These are phyloP conservation scores for Anguilla japonica DNA, from an alignment of 2,113 vertebrate genomes.

Conservation along the genomic window DNA sequence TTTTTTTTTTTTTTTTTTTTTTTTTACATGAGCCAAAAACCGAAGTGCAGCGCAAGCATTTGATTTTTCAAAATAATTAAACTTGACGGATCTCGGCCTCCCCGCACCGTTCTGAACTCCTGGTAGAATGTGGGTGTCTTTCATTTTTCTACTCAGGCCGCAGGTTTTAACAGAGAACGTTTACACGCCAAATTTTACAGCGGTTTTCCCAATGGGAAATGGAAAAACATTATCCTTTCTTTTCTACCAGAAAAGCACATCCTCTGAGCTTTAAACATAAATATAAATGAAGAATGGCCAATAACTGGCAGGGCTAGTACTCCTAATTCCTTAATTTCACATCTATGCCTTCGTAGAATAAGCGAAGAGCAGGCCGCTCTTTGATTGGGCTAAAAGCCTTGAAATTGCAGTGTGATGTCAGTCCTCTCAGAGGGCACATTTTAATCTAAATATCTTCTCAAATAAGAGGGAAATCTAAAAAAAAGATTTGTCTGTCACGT, in stretches of 20 bases:
- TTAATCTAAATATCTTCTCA: neutral
- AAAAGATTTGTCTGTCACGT: neutral
- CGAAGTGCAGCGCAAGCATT: neutral
- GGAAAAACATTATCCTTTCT: too few relatives aligned
- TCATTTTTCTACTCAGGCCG: neutral
- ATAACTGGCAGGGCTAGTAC: too few relatives aligned
- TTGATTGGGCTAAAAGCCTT: neutral
- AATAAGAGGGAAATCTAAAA: neutral
- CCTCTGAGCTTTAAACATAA: too few relatives aligned
- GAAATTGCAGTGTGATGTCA: neutral
- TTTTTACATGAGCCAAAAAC: neutral
- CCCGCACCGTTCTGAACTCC: neutral
- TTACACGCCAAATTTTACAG: neutral
- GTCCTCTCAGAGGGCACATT: neutral
- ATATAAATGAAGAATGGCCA: too few relatives aligned
- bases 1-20: too few relatives aligned
- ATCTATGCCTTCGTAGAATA: neutral
- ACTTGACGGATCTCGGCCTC: too few relatives aligned
- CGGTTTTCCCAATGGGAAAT: too few relatives aligned
- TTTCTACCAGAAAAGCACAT: too few relatives aligned
- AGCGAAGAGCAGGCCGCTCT: neutral
- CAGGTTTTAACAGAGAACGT: neutral
- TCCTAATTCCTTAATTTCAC: neutral
- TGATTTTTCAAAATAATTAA: neutral
- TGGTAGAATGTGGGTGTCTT: neutral